A percentile compares a stretch with the other conserved stretches of the same genome.
phyloP scores from a whole-genome alignment of 1,140 invertebrate species.

The Andricus grossulariae region DNA sequence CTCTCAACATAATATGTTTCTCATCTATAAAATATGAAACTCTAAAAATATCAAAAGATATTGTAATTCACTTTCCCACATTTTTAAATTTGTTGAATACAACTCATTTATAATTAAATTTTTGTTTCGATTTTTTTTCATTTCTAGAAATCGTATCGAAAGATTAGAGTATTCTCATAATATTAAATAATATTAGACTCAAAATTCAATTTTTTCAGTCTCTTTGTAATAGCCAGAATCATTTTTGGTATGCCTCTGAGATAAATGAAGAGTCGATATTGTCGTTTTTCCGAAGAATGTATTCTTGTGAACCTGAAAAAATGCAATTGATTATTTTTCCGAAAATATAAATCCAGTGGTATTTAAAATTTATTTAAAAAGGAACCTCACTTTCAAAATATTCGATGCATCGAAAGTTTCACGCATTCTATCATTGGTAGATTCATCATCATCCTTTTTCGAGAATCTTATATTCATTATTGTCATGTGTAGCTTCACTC shows the following conservation, averaged over 20 bases:
- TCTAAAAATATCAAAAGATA: no score
- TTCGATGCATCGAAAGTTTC: constrained; percentile 81
- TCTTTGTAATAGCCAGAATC: constrained; percentile 71
- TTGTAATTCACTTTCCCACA: no score
- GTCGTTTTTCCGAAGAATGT: constrained; percentile 78
- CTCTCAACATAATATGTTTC: no score
- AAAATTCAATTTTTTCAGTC: constrained; percentile 53
- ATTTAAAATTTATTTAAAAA: constrained; percentile 26
- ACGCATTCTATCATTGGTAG: constrained; percentile 43
- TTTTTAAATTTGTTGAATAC: no score
- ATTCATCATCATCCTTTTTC: constrained; percentile 63
- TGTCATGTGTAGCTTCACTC: constrained; percentile 86
- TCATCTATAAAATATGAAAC: no score
- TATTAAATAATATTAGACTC: no score
- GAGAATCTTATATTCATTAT: constrained; percentile 84
- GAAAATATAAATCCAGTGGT: no score
- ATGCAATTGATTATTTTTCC: no score
- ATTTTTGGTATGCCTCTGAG: constrained; percentile 69
- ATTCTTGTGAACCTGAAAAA: constrained; percentile 75
- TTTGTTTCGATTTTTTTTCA: no score
- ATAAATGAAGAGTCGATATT: constrained; percentile 77
- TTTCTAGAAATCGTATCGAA: no score
- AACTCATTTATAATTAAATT: no score
- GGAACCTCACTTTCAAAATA: constrained; percentile 79
- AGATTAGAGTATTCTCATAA: no score